Conservation (phyloP, 2,888 invertebrate species). For the Clepsis dumicolana region DNA sequence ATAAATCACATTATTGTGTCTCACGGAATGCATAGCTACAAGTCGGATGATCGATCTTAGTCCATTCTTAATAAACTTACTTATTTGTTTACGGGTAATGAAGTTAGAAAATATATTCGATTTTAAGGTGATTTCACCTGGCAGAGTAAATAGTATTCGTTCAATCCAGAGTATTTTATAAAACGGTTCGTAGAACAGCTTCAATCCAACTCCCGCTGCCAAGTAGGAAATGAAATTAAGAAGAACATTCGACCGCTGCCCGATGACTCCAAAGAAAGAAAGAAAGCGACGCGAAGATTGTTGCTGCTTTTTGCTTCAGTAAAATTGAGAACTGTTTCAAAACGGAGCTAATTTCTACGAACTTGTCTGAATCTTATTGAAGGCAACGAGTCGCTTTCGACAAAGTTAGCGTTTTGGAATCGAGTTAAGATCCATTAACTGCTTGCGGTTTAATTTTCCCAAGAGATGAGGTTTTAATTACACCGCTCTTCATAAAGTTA, state of each 20-base stretch:
- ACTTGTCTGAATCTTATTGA: conserved; percentile 76
- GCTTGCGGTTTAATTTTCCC: conserved; percentile 79
- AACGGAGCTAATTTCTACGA: conserved; percentile 72
- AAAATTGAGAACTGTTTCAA: conserved; percentile 65
- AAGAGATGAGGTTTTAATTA: conserved; percentile 76
- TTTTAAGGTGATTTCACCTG: background rate
- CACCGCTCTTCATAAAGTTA: conserved; percentile 65
- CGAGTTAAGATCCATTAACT: conserved; percentile 81
- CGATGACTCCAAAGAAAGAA: conserved; percentile 22
- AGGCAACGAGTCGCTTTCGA: conserved; percentile 72
- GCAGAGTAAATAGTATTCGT: background rate
- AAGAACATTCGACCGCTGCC: conserved; percentile 2
- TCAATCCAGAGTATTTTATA: background rate
- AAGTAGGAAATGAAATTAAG: conserved; percentile 31
- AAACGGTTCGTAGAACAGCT: background rate
- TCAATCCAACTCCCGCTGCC: conserved; percentile 5
- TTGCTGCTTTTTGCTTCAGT: conserved; percentile 46
- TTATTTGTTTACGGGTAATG: too few relatives aligned
- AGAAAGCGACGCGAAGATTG: conserved; percentile 23
- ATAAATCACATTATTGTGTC: too few relatives aligned
- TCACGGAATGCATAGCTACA: too few relatives aligned
- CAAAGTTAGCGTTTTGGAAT: conserved; percentile 78
- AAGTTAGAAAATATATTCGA: background rate
- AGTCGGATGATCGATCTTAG: too few relatives aligned
- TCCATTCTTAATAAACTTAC: too few relatives aligned